These are phyloP conservation scores for Halesus radiatus DNA, from an alignment of 1,140 invertebrate species.

Conservation along the genomic window DNA sequence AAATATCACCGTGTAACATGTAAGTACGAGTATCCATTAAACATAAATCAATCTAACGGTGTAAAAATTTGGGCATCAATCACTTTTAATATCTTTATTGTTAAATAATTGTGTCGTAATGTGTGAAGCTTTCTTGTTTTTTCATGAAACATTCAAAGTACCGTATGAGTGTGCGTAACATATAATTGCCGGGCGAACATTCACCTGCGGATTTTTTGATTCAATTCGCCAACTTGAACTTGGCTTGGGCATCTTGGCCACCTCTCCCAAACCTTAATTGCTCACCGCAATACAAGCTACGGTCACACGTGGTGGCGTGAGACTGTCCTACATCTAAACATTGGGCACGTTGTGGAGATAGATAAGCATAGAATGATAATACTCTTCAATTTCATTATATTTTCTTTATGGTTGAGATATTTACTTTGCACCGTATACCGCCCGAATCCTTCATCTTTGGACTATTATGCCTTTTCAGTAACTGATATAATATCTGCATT, in stretches of 20 bases:
- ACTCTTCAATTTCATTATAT: no score
- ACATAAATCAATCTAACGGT: no score
- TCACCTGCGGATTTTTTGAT: conserved; percentile 21
- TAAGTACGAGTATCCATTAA: background rate
- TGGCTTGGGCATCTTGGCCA: conserved; percentile 12
- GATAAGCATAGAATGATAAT: no score
- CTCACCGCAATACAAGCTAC: conserved; percentile 28
- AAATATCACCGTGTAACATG: no score
- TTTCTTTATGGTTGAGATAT: no score
- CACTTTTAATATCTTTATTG: conserved; percentile 26
- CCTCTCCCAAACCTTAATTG: conserved; percentile 9
- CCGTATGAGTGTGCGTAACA: background rate
- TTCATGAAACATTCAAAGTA: background rate
- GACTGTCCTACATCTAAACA: conserved; percentile 13
- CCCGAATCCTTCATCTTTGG: no score
- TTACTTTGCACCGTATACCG: no score
- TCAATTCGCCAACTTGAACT: conserved; percentile 27
- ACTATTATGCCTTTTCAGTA: no score
- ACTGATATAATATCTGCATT: no score
- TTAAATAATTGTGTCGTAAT: conserved; percentile 20
- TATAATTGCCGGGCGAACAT: background rate
- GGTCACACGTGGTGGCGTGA: background rate
- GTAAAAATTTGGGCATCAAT: conserved; percentile 15
- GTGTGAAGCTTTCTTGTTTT: conserved; percentile 16
- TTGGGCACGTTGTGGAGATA: background rate